Evolutionary conservation across 1,140 invertebrate genomes (phyloP).

Genomic region (Diploscapter pachys): DNA sequence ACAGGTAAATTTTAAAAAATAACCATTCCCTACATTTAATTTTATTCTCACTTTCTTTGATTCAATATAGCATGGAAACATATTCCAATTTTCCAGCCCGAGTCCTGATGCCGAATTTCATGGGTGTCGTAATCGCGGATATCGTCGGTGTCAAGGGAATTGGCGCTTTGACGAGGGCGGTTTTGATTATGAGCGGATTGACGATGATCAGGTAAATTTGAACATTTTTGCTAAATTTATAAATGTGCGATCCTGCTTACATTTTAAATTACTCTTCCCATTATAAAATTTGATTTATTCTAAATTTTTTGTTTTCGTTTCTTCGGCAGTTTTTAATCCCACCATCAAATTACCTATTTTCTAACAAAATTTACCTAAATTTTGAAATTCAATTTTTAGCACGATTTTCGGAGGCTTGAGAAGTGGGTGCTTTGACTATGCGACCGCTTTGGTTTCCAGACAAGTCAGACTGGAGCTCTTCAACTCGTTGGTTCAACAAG

Average conservation of each 20-base stretch:
- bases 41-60: conserved; percentile 14
- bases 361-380: neutral
- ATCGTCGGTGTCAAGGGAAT: conserved; percentile 34
- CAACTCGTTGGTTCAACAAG: conserved; percentile 41
- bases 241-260: no score
- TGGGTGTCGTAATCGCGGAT: conserved; percentile 38
- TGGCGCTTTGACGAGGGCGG: conserved; percentile 19
- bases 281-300: neutral
- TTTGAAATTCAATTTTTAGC: conserved; percentile 27
- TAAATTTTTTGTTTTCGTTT: neutral
- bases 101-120: conserved; percentile 42
- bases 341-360: neutral
- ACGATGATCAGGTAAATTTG: conserved; percentile 30
- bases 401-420: conserved; percentile 43
- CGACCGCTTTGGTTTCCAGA: conserved; percentile 39
- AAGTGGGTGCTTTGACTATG: conserved; percentile 46
- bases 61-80: conserved; percentile 3
- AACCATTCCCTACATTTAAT: neutral
- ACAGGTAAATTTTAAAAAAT: conserved; percentile 27
- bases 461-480: conserved; percentile 43
- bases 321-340: neutral
- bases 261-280: no score
- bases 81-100: conserved; percentile 39
- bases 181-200: conserved; percentile 26
- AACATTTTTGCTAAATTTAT: no score